phyloP scores from a whole-genome alignment of 2,888 invertebrate species.

The Rhaphigaster nebulosa region DNA sequence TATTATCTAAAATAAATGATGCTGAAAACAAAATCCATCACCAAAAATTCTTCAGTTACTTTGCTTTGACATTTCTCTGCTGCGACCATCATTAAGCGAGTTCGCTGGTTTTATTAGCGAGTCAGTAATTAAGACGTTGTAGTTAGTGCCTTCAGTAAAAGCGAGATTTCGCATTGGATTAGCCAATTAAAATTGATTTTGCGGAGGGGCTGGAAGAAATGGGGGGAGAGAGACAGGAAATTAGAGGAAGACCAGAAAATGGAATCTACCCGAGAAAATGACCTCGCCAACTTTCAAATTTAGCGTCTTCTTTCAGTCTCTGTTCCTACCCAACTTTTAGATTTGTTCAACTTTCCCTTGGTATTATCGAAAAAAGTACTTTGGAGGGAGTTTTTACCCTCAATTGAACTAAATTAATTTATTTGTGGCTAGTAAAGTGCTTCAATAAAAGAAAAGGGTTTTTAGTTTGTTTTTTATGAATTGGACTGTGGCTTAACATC shows the following conservation, averaged over 20 bases:
- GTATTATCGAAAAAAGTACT: slow-evolving; percentile 4
- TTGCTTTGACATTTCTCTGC: background rate
- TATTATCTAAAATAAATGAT: too few species aligned
- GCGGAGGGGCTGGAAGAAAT: background rate
- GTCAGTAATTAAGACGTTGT: background rate
- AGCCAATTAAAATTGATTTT: slow-evolving; percentile 34
- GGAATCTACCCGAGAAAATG: slow-evolving; percentile 35
- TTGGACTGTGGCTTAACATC: too few species aligned
- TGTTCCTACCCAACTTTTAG: background rate
- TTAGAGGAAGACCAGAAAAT: slow-evolving; percentile 41
- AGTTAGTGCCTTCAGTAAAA: background rate
- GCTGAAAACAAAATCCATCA: background rate
- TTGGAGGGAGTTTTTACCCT: background rate
- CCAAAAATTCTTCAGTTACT: background rate
- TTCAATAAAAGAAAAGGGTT: too few species aligned
- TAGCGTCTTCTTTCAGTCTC: slow-evolving; percentile 8
- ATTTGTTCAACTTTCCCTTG: background rate
- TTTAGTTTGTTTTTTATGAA: too few species aligned
- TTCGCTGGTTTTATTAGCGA: background rate
- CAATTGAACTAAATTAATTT: background rate
- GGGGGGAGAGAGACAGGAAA: background rate
- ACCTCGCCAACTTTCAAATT: slow-evolving; percentile 35
- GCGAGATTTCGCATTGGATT: slow-evolving; percentile 24
- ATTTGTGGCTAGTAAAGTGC: too few species aligned
- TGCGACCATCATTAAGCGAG: background rate